Evolutionary conservation across 2,113 vertebrate species (phyloP), one percentile per base, ranked within the genome.

Genomic region (Smithornis capensis): DNA sequence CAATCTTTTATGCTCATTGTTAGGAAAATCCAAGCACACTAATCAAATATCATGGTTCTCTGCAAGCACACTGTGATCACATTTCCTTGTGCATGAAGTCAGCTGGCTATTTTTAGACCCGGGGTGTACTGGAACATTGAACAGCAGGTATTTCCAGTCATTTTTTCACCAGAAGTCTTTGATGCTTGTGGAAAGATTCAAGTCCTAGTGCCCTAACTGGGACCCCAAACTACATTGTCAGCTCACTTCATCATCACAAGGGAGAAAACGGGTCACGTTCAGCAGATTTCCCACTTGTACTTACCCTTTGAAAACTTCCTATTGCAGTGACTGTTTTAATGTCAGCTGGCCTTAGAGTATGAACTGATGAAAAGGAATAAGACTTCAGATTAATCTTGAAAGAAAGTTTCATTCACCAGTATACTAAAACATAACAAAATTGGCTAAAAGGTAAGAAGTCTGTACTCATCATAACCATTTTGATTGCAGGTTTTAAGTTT

Each of bases 321-420:
- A 98, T 97, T 81, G 97, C 95, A 62, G 97, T 80, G 37, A 98
- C 91, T 37, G 81, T 53, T 93, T 97, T 98, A 81, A 98, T 96
- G 89, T 98, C 97, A 76, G 96, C 95, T 44, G 98, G 98, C 28
- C 70, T 97, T 95, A 98, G 78, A 57, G 97, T 57, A 64, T 98
- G 98, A 91, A 97, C 98, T 98, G 94, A 49, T 63, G 78, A 89
- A 85, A 95, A 87, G 42, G 44, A 53, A n/a, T 93, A 94, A 86
- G 79, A 75, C 4, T 63, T 31, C 22, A 52, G 7, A 7, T 84
- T 56, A 67, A n/a, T 11, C 49, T 71, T 63, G 42, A 79, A 80
- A 74, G n/a, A 63, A 75, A 74, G 12, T 76, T 29, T 59, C 19
- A 75, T 89, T 79, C 23, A 50, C 6, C 17, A 33, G 45, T 52